Base-by-base conservation (phyloP, 2,888 invertebrate genomes). In the Epirrhoe alternata region DNA sequence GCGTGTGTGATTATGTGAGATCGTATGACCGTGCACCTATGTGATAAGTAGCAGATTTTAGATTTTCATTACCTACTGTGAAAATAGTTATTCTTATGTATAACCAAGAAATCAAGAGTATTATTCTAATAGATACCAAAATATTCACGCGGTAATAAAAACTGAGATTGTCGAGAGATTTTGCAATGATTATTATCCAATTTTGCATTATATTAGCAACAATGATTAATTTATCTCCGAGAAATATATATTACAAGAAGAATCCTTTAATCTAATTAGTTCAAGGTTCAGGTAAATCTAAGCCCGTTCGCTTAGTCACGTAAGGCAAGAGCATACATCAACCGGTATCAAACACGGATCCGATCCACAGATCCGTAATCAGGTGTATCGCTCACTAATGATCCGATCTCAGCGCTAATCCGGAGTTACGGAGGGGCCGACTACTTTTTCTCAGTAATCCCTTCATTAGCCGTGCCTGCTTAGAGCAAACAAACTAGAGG, bases 311-410 rank as follows among this genome's bases (percentile, higher is more conserved):
- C 57, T 84, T 80, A 81, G 77, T 81, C 79, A 80, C 67, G 73
- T 72, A 77, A 82, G 76, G 78, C 75, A 71, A 75, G 74, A 77
- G 77, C 79, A 80, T 84, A 81, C 74, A 85, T 86, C 86, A 86
- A 78, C 56, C 61, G 79, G 84, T 77, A 85, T 85, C 81, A 85
- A 80, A 78, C 38, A 42, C 12, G 38, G 38, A 42, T 42, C 38
- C 38, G 12, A 77, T 79, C 77, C 79, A 70, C 74, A 73, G 77
- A 71, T 68, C 80, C 79, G 78, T 89, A 88, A 89, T 89, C 88
- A 88, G 87, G 88, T 89, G 86, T 89, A 89, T 91, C 86, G 84
- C 80, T 83, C 84, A 87, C 86, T 90, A 90, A 90, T 89, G 89
- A 86, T 82, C 86, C 81, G 85, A 86, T 88, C 84, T 86, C 82